Evolutionary conservation across 2,113 vertebrate genomes (phyloP).

Genomic region (Melanerpes aurifrons): DNA sequence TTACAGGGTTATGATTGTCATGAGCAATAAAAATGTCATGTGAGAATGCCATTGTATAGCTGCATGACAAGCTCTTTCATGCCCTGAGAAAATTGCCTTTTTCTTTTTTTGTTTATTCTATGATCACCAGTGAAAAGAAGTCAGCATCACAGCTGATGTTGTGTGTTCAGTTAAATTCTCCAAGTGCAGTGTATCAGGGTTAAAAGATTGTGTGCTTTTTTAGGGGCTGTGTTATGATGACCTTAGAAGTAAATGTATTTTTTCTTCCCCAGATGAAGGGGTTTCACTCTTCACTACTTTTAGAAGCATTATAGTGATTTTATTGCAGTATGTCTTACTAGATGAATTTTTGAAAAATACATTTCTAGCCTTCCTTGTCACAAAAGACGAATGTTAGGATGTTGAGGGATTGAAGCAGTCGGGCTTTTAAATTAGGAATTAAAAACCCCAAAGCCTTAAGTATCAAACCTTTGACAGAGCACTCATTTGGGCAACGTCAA

Average conservation of each 20-base stretch:
- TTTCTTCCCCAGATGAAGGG: not conserved
- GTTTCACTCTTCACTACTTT: not conserved
- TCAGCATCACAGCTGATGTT: not conserved
- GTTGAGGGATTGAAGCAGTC: not conserved
- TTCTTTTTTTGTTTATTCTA: slow-evolving; percentile 23
- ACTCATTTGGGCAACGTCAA: not conserved
- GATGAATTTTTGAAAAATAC: not conserved
- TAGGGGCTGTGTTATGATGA: not conserved
- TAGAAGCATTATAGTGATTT: not conserved
- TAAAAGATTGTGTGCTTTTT: not conserved
- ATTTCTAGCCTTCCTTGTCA: not conserved
- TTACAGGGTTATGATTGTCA: slow-evolving; percentile 7
- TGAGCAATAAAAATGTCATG: slow-evolving; percentile 1
- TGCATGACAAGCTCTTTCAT: not conserved
- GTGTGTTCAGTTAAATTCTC: not conserved
- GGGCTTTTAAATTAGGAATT: slow-evolving; percentile 1
- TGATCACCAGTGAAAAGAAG: not conserved
- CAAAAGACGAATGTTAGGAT: not conserved
- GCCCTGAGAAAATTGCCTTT: slow-evolving; percentile 18
- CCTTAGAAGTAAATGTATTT: not conserved
- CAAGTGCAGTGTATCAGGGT: not conserved
- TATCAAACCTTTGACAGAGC: not conserved
- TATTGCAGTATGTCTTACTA: not conserved
- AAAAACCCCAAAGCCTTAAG: not conserved
- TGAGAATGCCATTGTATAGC: not conserved